Evolutionary conservation across 1,140 invertebrate species (phyloP).

Genomic region (Harlomillsia oculata): DNA sequence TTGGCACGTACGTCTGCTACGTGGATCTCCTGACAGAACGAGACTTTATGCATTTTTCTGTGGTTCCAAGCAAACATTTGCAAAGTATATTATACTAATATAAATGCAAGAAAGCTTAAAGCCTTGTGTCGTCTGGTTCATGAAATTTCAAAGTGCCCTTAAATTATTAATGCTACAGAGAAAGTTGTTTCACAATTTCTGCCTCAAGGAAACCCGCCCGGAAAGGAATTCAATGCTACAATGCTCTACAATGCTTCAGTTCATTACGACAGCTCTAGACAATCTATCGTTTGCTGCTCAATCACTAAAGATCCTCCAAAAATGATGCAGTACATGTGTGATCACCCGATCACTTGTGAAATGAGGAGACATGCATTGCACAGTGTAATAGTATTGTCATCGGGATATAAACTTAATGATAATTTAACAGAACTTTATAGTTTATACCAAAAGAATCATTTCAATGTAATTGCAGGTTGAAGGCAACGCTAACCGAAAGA

Average conservation of each 20-base stretch:
- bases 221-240: conserved; percentile 8
- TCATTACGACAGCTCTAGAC: not conserved
- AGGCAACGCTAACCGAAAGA: not conserved
- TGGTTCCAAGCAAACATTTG: conserved; percentile 6
- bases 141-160: not conserved
- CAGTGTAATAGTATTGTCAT: conserved; percentile 7
- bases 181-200: not conserved
- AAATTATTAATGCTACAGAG: not conserved
- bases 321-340: conserved; percentile 19
- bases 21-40: no score
- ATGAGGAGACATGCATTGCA: conserved; percentile 17
- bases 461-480: conserved; percentile 6
- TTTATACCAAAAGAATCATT: not conserved
- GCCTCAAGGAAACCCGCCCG: not conserved
- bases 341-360: conserved; percentile 20
- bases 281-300: conserved; percentile 19
- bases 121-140: not conserved
- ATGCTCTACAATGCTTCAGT: not conserved
- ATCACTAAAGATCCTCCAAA: conserved; percentile 6
- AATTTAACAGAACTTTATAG: not conserved
- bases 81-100: conserved; percentile 3
- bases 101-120: not conserved
- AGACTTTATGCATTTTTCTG: no score
- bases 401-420: not conserved
- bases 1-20: no score